Percentiles rank a stretch among this genome's conserved stretches.
phyloP scores from a whole-genome alignment of 2,113 vertebrate genomes.

The Gnathonemus longibarbis region DNA sequence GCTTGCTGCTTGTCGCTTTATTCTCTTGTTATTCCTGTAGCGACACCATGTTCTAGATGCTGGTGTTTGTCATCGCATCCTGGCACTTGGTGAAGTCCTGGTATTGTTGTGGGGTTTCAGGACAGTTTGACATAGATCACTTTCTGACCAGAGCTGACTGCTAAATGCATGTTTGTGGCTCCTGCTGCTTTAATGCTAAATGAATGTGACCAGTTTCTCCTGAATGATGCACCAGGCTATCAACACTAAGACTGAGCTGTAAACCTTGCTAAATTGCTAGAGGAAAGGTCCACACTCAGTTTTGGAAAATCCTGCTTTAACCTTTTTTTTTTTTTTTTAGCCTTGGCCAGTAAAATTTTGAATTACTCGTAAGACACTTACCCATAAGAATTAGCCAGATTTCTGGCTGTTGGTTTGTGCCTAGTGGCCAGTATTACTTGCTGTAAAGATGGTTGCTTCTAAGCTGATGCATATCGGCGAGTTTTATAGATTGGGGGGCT shows the following conservation, averaged over 20 bases:
- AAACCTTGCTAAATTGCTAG: not conserved
- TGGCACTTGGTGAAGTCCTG: not conserved
- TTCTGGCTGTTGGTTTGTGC: not conserved
- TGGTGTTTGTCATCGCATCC: not conserved
- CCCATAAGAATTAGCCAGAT: not conserved
- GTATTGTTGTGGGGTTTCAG: not conserved
- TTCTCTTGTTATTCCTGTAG: not conserved
- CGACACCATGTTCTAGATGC: not conserved
- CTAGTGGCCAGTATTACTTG: not conserved
- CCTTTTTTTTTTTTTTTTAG: not conserved
- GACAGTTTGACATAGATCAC: not conserved
- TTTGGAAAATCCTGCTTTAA: not conserved
- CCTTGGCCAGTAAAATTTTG: not conserved
- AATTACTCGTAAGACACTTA: not conserved
- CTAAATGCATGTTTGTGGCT: not conserved
- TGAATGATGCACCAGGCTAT: not conserved
- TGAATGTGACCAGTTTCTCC: not conserved
- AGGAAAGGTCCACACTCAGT: not conserved
- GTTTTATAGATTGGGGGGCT: not conserved
- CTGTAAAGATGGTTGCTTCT: not conserved
- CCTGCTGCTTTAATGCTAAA: not conserved
- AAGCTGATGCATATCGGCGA: not conserved
- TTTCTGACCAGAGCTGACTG: not conserved
- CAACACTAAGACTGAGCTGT: not conserved
- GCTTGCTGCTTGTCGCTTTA: not conserved